A percentile compares a stretch with the other conserved stretches of the same genome.
Conservation (phyloP, 1,140 invertebrate genomes). For the Rhizoglyphus robini region DNA sequence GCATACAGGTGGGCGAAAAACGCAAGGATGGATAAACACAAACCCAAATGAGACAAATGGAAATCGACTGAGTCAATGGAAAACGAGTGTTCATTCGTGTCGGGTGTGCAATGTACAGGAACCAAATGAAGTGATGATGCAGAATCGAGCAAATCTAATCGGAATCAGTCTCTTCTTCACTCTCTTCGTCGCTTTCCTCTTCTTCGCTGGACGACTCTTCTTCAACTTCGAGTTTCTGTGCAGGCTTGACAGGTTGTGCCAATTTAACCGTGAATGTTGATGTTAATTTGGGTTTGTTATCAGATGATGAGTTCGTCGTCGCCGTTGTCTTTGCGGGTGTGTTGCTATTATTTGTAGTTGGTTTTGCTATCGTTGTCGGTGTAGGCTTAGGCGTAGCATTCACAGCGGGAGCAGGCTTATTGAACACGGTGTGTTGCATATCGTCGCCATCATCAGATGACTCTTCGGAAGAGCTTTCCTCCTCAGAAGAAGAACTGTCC, state of each 20-base stretch:
- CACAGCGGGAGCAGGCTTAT: neutral
- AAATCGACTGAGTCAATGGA: no score
- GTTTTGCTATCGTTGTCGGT: no score
- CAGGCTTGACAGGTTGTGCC: neutral
- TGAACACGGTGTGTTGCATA: slow-evolving; percentile 12
- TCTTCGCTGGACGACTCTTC: slow-evolving; percentile 25
- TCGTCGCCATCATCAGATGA: slow-evolving; percentile 11
- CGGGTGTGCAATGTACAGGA: no score
- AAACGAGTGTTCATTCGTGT: no score
- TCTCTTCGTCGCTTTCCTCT: slow-evolving; percentile 8
- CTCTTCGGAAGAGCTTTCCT: neutral
- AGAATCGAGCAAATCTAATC: neutral
- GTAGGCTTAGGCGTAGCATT: neutral
- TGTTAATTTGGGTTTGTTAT: neutral
- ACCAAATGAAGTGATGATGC: neutral
- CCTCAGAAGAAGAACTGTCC: slow-evolving; percentile 1
- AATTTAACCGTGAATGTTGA: neutral
- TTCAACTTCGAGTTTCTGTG: neutral
- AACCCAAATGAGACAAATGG: no score
- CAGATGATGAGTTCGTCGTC: neutral
- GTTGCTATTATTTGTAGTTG: neutral
- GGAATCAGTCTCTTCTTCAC: slow-evolving; percentile 16
- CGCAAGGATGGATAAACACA: no score
- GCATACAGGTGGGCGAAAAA: no score
- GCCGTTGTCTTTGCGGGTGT: no score